A percentile compares a stretch with the other conserved stretches of the same genome.
Evolutionary conservation across 2,113 vertebrate genomes (phyloP).

Genomic region (Plotosus lineatus): DNA sequence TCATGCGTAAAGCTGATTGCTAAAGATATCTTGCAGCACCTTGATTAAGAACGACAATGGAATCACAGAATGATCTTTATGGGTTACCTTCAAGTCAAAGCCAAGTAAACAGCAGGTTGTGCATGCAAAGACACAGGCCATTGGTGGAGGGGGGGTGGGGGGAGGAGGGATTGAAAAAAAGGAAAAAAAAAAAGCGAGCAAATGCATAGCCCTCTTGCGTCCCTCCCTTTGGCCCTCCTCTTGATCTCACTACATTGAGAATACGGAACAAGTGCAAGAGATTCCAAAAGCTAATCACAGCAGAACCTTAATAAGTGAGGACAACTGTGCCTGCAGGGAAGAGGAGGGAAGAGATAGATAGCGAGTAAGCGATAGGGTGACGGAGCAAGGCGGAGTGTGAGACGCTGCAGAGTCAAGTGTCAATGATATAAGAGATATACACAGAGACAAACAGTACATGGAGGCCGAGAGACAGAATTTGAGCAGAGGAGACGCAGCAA

Average conservation of each 20-base stretch:
- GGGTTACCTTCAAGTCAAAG: slow-evolving; percentile 45
- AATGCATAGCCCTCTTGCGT: slow-evolving; percentile 41
- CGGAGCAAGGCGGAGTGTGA: neutral
- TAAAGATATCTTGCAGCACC: neutral
- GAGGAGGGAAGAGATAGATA: slow-evolving; percentile 33
- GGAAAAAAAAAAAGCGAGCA: slow-evolving; percentile 29
- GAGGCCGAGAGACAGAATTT: slow-evolving; percentile 41
- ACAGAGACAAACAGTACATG: slow-evolving; percentile 30
- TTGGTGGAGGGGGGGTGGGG: slow-evolving; percentile 51
- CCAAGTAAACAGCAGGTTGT: slow-evolving; percentile 29
- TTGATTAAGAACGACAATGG: neutral
- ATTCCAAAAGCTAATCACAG: slow-evolving; percentile 66
- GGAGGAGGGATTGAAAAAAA: slow-evolving; percentile 39
- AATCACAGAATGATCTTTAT: slow-evolving; percentile 44
- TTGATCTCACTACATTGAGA: slow-evolving; percentile 62
- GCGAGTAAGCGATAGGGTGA: slow-evolving; percentile 33
- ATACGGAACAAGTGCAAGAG: slow-evolving; percentile 65
- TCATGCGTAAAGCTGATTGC: slow-evolving; percentile 30
- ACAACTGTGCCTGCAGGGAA: slow-evolving; percentile 52
- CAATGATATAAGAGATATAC: slow-evolving; percentile 48
- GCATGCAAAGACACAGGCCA: slow-evolving; percentile 42
- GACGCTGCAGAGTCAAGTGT: slow-evolving; percentile 60
- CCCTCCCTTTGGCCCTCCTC: slow-evolving; percentile 44
- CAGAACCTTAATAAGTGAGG: slow-evolving; percentile 59
- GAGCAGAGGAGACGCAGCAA: slow-evolving; percentile 15